Base-by-base conservation (phyloP, 2,888 invertebrate species). In the Resseliella maxima region DNA sequence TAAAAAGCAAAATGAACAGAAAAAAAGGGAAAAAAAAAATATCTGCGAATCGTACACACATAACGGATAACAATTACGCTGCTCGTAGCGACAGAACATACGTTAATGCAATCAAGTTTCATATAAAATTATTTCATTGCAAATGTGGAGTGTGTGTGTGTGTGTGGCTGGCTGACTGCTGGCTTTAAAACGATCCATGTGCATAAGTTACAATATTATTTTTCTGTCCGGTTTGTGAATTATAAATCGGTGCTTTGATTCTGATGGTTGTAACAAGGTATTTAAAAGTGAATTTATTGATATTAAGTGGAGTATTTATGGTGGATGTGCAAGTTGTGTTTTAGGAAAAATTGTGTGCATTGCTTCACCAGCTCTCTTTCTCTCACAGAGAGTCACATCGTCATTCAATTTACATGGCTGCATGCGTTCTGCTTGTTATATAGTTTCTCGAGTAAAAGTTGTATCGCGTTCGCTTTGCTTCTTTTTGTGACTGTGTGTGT, bases 281-380 rank as follows among this genome's bases (percentile, higher is more conserved):
- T 85, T 85, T 85, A 85, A 85, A 85, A 85, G 85, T 85, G 31
- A 85, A 85, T 85, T 85, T 85, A 85, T 85, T 85, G 85, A 85
- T 85, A 85, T 45, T 85, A 85, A 85, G 85, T 46, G 85, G 45
- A 85, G 85, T 85, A 85, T 85, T 85, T 85, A 85, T 85, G 85
- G 85, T 46, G 85, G 38, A 45, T 46, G 85, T 46, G 38, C 5
- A 83, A 83, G 83, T 83, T 83, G 83, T n/a, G n/a, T 83, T 83
- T n/a, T 1, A n/a, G 38, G 83, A 38, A 83, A 83, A 83, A 83
- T 83, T 38, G 38, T 38, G 5, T 64, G 8, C 27, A 27, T 15
- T 31, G 2, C 6, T 64, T 64, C 64, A 27, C 27, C 27, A 8
- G 46, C 46, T 64, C 64, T 31, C 24, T 31, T 15, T 27, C 64